Evolutionary conservation across 2,113 vertebrate genomes (phyloP), one percentile per base, ranked within the genome.

Genomic region (Thymallus thymallus): DNA sequence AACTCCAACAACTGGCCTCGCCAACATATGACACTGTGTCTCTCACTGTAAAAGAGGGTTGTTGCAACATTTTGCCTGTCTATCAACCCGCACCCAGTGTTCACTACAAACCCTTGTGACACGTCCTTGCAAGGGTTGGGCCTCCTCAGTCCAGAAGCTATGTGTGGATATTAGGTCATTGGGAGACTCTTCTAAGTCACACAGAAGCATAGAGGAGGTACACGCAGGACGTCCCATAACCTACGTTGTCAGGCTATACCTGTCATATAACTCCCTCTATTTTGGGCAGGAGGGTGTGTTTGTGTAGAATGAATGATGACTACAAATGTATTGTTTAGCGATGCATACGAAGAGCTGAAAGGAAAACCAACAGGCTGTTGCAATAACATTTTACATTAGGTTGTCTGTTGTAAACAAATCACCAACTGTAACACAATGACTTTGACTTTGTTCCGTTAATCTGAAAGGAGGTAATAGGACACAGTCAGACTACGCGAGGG

Each of bases 91-190:
- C 30, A 72, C 76, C 71, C 84, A 66, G 23, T 68, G 69, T 61
- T 63, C 66, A 70, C 82, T 41, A 75, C 79, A 84, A 79, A 69
- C 86, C 84, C 80, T 12, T 61, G 46, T 58, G 22, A 22, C 70
- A 75, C 68, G 76, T 68, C 71, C 71, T 76, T 67, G 68, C 71
- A 71, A 77, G 68, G 82, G 69, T 51, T 35, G 72, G 9, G 80
- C 75, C 68, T 55, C 73, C 71, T 45, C 74, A 16, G 24, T 67
- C 41, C 29, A 77, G 75, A 58, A 75, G 51, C 88, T 86, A 87
- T 87, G 85, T 86, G 88, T 69, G 83, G 88, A 90, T 91, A 76
- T 72, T 89, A 90, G 88, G 90, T 87, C 88, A 84, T 55, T 0
- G 24, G n/a, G 69, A 80, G 80, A 66, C 71, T 69, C 78, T 77